A percentile compares a stretch with the other conserved stretches of the same genome.
phyloP scores from a whole-genome alignment of 1,140 invertebrate species.

The Propsilocerus akamusi region DNA sequence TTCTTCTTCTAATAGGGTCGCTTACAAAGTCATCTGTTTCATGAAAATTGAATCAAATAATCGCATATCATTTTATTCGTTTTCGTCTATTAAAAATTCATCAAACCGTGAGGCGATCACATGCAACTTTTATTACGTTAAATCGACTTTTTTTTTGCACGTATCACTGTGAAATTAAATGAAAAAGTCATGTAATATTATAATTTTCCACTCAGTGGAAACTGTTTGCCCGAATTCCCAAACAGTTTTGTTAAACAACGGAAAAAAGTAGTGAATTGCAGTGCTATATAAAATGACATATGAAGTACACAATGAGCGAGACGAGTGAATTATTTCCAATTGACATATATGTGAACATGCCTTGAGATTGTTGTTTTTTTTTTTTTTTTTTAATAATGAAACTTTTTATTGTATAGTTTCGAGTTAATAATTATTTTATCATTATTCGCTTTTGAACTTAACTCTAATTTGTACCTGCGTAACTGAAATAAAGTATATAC shows the following conservation, averaged over 20 bases:
- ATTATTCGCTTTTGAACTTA: not conserved
- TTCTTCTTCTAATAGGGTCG: no score
- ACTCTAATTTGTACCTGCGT: not conserved
- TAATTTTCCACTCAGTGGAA: not conserved
- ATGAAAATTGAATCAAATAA: not conserved
- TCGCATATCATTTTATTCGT: not conserved
- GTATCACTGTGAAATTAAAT: no score
- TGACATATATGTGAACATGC: not conserved
- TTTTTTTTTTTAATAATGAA: no score
- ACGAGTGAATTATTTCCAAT: no score
- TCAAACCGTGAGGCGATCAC: not conserved
- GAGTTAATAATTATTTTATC: slow-evolving; percentile 2
- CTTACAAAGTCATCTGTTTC: no score
- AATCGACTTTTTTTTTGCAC: not conserved
- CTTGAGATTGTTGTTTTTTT: no score
- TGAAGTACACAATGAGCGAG: no score
- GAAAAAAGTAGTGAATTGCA: not conserved
- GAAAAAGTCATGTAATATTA: not conserved
- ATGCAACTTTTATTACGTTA: slow-evolving; percentile 2
- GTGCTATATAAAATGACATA: not conserved
- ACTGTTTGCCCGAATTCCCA: slow-evolving; percentile 1
- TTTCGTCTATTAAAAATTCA: not conserved
- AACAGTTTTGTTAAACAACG: not conserved
- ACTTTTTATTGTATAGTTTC: no score
- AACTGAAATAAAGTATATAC: no score